Percentiles rank a stretch among this genome's conserved stretches.
These are phyloP conservation scores for Lasioglossum pauxillum DNA, from an alignment of 2,888 invertebrate species.

Conservation along the genomic window DNA sequence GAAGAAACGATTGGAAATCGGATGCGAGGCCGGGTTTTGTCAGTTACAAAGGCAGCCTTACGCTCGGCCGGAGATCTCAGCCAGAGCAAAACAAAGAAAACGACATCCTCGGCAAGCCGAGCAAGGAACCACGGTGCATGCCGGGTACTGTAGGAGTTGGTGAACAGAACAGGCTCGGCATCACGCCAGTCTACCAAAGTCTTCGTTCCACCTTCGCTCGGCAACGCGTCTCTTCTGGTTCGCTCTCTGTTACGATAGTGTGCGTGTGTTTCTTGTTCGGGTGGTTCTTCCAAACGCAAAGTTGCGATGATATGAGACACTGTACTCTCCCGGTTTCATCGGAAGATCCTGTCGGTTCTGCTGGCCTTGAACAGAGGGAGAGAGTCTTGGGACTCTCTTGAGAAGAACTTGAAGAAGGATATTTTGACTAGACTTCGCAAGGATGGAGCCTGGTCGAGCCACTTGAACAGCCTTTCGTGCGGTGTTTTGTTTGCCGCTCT, in stretches of 20 bases:
- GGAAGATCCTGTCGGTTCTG: background rate
- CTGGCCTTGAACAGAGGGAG: background rate
- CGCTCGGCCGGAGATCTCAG: conserved; percentile 61
- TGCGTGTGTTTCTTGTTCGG: background rate
- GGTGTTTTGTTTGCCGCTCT: conserved; percentile 13
- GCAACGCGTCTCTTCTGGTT: background rate
- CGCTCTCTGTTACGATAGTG: background rate
- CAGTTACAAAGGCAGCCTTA: conserved; percentile 54
- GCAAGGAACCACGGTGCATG: conserved; percentile 69
- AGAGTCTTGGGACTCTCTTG: background rate
- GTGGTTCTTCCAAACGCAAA: background rate
- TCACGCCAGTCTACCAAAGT: conserved; percentile 73
- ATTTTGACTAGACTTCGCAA: background rate
- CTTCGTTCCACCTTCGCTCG: conserved; percentile 59
- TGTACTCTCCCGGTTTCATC: background rate
- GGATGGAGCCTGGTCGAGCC: conserved; percentile 14
- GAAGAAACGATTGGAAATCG: background rate
- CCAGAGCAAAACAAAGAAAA: conserved; percentile 67
- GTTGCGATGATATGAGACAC: background rate
- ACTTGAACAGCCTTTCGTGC: conserved; percentile 7
- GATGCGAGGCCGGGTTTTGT: background rate
- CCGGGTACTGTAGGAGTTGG: conserved; percentile 66
- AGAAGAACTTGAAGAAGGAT: background rate
- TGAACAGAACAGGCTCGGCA: conserved; percentile 65
- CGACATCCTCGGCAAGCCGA: conserved; percentile 57